Evolutionary conservation across 2,797 vertebrate genomes (phyloP), one percentile per base, ranked within the genome.

Genomic region (Syncerus caffer): DNA sequence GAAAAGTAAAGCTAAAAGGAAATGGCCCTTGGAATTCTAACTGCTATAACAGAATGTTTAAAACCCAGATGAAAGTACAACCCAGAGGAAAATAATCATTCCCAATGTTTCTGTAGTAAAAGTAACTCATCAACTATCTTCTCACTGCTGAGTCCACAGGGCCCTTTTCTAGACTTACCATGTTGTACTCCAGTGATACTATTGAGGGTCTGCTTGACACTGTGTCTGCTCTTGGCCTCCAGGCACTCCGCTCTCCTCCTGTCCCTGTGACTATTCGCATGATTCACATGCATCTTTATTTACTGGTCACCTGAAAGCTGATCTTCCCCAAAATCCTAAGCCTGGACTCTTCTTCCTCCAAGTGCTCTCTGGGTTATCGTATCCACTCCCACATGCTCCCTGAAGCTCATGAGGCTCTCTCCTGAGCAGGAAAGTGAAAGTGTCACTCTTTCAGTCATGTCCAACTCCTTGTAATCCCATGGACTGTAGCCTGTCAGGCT

Each of bases 11-110:
- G 62, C 84, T 76, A 95, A 95, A 95, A 97, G 71, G 71, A 97
- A 98, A 96, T 95, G 79, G 86, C 78, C 97, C 62, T 93, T 96
- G 79, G 88, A 92, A 84, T 90, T 97, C 64, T 74, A 85, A 84
- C 83, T 90, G 55, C 53, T 74, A 7, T 34, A 87, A 93, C 47
- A 67, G 90, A 95, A 97, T 79, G 31, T 47, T 96, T 71, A 90
- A 97, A 94, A 94, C 21, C 25, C 89, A 95, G 25, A 91, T 55
- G 62, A 80, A 96, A 89, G 85, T 85, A 91, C 29, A 87, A 71
- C 23, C 47, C 55, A 80, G 58, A 96, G 82, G 85, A 74, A 92
- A 95, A 83, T 27, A 74, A 79, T 51, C 57, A 85, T 92, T 90
- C 21, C 42, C 62, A 76, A 27, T 45, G 27, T 92, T 94, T 67